Evolutionary conservation across 2,888 invertebrate genomes (phyloP), one percentile per base, ranked within the genome.

Genomic region (Ariolimax columbianus): DNA sequence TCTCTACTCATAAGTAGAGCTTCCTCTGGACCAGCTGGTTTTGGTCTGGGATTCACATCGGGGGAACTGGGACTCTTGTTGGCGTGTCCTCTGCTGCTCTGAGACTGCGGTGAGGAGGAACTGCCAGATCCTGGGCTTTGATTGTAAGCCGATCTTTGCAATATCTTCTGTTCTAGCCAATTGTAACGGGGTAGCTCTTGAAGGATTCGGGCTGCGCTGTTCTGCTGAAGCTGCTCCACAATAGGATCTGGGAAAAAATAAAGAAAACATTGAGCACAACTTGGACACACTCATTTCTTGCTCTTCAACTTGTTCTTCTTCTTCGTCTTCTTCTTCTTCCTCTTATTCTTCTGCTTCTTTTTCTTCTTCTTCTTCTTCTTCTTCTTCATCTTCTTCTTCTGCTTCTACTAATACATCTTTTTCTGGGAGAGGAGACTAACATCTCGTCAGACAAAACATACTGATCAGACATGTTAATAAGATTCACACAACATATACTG

Each of bases 101-200:
- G 83, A 36, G 78, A 30, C 6, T 47, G 55, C 11, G 68, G 51
- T 1, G 77, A 63, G 68, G 3, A 72, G 51, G 68, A 75, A 30
- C 40, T 75, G 0, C 51, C 55, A 7, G 55, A 47, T 30, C 72
- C 72, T 9, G 85, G 63, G 36, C 51, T 75, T n/a, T 79, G 84
- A 11, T 59, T 80, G 82, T 83, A 82, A 33, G 87, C 43, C 30
- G 43, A 77, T 43, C 80, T 73, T 66, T 88, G 86, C 97, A 97
- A 93, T 97, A 97, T 95, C 97, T 97, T 87, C 97, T 88, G 86
- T 75, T 89, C 88, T 43, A 90, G 86, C 90, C 90, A 90, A 83
- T 90, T 90, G 84, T 89, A 88, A 9, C 88, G 78, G 2, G 90
- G 90, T 72, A 90, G 86, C 83, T 90, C 90, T 38, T 86, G 88